Conservation (phyloP, 2,113 vertebrate species). For the Psilopsiagon aymara region DNA sequence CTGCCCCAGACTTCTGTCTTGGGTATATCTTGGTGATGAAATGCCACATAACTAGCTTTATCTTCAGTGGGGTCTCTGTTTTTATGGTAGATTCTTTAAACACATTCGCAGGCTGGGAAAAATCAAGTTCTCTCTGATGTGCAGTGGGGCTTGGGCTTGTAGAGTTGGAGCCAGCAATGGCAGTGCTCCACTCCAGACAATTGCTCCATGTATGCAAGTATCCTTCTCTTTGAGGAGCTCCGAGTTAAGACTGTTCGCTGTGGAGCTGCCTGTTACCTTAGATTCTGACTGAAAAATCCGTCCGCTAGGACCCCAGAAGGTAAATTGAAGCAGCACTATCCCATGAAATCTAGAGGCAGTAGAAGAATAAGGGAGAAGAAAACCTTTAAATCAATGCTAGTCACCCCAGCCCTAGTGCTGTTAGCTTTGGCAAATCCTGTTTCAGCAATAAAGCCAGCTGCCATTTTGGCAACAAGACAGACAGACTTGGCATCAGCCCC, state of each 20-base stretch:
- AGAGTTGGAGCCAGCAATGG: background rate
- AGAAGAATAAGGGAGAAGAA: background rate
- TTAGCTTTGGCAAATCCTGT: conserved; percentile 53
- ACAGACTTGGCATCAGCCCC: conserved; percentile 53
- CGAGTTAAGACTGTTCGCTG: background rate
- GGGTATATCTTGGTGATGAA: background rate
- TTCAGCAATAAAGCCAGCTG: conserved; percentile 36
- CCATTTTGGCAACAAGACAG: conserved; percentile 58
- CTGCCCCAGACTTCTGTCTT: background rate
- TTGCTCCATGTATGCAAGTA: background rate
- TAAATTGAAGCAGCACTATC: background rate
- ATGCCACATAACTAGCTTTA: background rate
- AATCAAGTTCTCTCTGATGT: background rate
- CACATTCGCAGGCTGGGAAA: background rate
- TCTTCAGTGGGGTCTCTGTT: background rate
- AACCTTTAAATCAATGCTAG: background rate
- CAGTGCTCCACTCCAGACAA: background rate
- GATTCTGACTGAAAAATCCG: background rate
- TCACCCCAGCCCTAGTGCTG: background rate
- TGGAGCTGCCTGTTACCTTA: background rate
- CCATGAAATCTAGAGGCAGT: background rate
- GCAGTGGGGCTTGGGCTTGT: background rate
- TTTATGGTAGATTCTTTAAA: background rate
- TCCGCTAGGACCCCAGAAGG: background rate
- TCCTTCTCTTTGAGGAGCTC: background rate